Percentiles rank a stretch among this genome's conserved stretches.
Conservation (phyloP, 2,113 vertebrate genomes). For the Colinus virginianus region DNA sequence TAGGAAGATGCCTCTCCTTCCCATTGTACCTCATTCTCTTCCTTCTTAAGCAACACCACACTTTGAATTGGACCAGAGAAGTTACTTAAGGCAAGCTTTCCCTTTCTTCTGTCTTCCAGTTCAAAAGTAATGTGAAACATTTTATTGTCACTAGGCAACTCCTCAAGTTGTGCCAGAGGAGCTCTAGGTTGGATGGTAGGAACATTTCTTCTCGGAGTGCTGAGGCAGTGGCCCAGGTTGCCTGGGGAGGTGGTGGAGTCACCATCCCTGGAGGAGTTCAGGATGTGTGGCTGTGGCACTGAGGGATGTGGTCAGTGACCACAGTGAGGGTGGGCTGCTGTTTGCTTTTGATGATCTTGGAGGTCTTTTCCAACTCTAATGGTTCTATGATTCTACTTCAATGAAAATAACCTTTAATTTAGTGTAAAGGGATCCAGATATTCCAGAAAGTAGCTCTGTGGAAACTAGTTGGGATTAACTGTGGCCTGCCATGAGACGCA, state of each 20-base stretch:
- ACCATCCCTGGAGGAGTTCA: too few relatives aligned
- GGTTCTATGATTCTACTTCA: not conserved
- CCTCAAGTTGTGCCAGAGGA: too few relatives aligned
- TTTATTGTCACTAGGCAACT: not conserved
- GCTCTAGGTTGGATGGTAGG: too few relatives aligned
- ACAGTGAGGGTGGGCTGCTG: too few relatives aligned
- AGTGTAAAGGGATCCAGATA: not conserved
- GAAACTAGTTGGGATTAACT: not conserved
- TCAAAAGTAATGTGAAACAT: not conserved
- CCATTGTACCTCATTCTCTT: not conserved
- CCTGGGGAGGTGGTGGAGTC: too few relatives aligned
- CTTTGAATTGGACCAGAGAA: not conserved
- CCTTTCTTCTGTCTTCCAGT: not conserved
- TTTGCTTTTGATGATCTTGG: too few relatives aligned
- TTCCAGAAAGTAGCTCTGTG: not conserved
- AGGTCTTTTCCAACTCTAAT: too few relatives aligned
- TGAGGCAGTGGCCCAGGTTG: too few relatives aligned
- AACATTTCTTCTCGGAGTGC: too few relatives aligned
- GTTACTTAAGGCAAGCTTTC: not conserved
- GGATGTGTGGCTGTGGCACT: too few relatives aligned
- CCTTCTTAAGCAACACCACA: not conserved
- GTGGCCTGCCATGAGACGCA: accelerated
- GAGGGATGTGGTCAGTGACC: too few relatives aligned
- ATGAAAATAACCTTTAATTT: not conserved
- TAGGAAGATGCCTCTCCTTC: not conserved